phyloP scores from a whole-genome alignment of 2,113 vertebrate species.

The Ammodytes marinus region DNA sequence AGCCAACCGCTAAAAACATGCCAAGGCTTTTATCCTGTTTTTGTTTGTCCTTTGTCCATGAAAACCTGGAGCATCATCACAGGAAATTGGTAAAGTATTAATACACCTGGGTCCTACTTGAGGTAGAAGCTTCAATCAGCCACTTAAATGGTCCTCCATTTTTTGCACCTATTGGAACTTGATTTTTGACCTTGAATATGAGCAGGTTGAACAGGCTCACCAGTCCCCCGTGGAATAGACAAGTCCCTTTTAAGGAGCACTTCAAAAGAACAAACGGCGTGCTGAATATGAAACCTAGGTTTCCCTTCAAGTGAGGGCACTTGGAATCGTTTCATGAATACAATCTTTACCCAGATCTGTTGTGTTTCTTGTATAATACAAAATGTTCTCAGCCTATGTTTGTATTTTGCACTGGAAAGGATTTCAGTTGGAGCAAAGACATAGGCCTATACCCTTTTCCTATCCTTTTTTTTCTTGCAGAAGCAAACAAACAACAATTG shows the following conservation, averaged over 20 bases:
- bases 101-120: constrained; percentile 82
- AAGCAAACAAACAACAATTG: not conserved
- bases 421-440: not conserved
- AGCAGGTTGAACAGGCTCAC: constrained; percentile 48
- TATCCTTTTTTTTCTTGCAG: not conserved
- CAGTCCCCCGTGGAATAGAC: constrained; percentile 3
- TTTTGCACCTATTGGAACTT: constrained; percentile 62
- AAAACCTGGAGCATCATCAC: constrained; percentile 65
- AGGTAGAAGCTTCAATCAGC: constrained; percentile 69
- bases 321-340: constrained; percentile 15
- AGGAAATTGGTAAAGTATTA: constrained; percentile 77
- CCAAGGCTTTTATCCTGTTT: constrained; percentile 37
- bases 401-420: not conserved
- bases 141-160: constrained; percentile 70
- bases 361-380: constrained; percentile 10
- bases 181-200: constrained; percentile 59
- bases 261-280: constrained; percentile 57
- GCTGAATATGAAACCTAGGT: constrained; percentile 20
- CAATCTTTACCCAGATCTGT: constrained; percentile 21
- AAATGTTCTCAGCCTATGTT: not conserved
- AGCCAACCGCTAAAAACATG: constrained; percentile 15
- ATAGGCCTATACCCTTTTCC: too few species aligned
- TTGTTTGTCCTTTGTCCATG: constrained; percentile 19
- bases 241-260: constrained; percentile 6
- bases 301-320: constrained; percentile 25